These are phyloP conservation scores for Cossypha caffra DNA, from an alignment of 2,797 vertebrate genomes.

Conservation along the genomic window DNA sequence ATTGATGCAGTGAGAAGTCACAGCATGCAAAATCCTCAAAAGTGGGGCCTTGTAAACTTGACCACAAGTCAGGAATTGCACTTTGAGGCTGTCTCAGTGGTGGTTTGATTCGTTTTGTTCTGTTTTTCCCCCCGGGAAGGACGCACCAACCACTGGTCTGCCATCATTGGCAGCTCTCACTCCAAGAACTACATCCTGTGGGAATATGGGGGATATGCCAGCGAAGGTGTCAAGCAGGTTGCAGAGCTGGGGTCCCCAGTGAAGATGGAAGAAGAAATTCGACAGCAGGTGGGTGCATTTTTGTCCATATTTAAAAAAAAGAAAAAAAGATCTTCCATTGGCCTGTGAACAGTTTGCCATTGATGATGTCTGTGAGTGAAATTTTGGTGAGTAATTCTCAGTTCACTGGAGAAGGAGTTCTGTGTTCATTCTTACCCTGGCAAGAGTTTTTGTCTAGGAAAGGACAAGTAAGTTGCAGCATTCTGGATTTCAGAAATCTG, in stretches of 20 bases:
- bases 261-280: conserved; percentile 99
- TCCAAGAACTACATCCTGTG: conserved; percentile 95
- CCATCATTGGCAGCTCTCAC: conserved; percentile 95
- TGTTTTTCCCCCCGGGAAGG: conserved; percentile 69
- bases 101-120: background rate
- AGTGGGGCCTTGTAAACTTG: background rate
- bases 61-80: background rate
- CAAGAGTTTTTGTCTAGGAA: background rate
- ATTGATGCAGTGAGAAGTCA: background rate
- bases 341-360: background rate
- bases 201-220: conserved; percentile 93
- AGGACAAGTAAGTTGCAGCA: background rate
- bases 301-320: background rate
- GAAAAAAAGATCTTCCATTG: background rate
- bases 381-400: background rate
- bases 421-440: background rate
- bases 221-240: conserved; percentile 93
- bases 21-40: background rate
- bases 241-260: conserved; percentile 95
- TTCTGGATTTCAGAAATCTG: background rate
- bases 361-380: background rate
- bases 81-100: background rate
- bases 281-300: conserved; percentile 87
- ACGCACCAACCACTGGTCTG: conserved; percentile 97
- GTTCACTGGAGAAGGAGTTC: background rate